Evolutionary conservation across 92 coral and sea anemone genomes (phyloP), one percentile per base, ranked within the genome.

Genomic region (Paragorgia papillata): DNA sequence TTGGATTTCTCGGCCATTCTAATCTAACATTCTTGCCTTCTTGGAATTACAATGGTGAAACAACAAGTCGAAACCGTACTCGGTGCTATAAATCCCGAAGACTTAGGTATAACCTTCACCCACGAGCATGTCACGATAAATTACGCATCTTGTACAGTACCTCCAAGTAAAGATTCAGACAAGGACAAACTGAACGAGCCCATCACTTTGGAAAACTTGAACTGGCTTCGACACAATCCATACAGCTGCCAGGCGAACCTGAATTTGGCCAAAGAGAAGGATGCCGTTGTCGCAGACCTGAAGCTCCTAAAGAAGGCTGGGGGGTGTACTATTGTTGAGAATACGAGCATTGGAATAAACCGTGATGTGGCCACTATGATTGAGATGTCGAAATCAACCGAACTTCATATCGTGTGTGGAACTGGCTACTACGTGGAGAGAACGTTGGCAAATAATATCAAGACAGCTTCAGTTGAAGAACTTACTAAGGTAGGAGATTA

Each of bases 111-210:
- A 69, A 92, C 97, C 1, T 84, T 92, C 27, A 92, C 97, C 25
- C 97, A 91, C 62, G 97, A 91, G 54, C 97, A 91, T 83, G 76
- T 91, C 6, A 85, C 71, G 58, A 86, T 91, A 87, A 88, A 89
- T 73, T 91, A 89, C 80, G 76, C 87, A 56, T 35, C 48, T 56
- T 89, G 94, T 69, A 78, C 69, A 49, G 33, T 37, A 20, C 78
- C 85, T 57, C 91, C 97, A 19, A 63, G 73, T 28, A 87, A 90
- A 21, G 84, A 81, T n/a, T 66, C 79, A 19, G 97, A 92, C 62
- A 80, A 79, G 54, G 62, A 68, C 2, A 87, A 61, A 49, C 75
- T 85, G 44, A 79, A 82, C 27, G 74, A 51, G 17, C 71, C 87
- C 1, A 83, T 90, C 29, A 92, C 87, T 28, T 54, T 92, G 48